These are phyloP conservation scores for Listronotus oregonensis DNA, from an alignment of 1,140 invertebrate species.

Conservation along the genomic window DNA sequence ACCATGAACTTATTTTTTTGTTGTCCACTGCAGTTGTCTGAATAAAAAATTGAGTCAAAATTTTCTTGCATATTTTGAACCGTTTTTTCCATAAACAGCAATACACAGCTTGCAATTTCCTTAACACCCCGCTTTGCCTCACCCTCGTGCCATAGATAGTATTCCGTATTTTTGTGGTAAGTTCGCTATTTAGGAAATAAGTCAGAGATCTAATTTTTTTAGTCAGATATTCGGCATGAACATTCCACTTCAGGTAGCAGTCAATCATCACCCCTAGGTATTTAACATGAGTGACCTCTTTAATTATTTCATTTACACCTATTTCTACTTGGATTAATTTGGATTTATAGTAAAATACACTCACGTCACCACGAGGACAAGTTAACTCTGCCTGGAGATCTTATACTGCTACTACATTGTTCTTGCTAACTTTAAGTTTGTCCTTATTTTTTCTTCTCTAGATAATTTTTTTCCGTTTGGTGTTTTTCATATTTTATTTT, in stretches of 20 bases:
- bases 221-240: no score
- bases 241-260: no score
- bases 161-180: conserved; percentile 37
- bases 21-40: conserved; percentile 56
- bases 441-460: conserved; percentile 47
- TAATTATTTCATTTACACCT: no score
- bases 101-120: conserved; percentile 51
- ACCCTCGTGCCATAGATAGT: conserved; percentile 58
- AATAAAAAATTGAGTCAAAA: conserved; percentile 42
- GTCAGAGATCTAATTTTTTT: no score
- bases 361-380: conserved; percentile 50
- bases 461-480: conserved; percentile 44
- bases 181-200: conserved; percentile 47
- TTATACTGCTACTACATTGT: conserved; percentile 48
- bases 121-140: conserved; percentile 54
- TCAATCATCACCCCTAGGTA: no score
- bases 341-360: conserved; percentile 53
- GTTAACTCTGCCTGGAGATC: conserved; percentile 54
- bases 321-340: no score
- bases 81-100: conserved; percentile 11
- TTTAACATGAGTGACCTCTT: no score
- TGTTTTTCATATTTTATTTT: conserved; percentile 43
- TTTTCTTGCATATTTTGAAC: conserved; percentile 33
- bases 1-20: conserved; percentile 55
- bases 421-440: conserved; percentile 40